Evolutionary conservation across 2,797 vertebrate genomes (phyloP).

Genomic region (Atherinosoma microstoma): DNA sequence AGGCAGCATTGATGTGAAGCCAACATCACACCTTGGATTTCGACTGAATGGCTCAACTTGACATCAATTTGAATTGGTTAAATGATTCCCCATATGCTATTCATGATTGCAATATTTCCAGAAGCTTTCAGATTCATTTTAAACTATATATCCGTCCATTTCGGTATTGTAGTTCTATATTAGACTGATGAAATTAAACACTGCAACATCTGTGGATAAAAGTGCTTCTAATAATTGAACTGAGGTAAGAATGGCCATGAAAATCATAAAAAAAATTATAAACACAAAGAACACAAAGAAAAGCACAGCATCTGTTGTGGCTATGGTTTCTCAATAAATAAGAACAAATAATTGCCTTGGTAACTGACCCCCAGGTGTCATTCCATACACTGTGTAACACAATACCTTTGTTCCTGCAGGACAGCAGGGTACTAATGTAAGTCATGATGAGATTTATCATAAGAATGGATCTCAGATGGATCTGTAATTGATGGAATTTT

Average conservation of each 20-base stretch:
- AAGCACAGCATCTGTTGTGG: constrained; percentile 18
- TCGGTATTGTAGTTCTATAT: background rate
- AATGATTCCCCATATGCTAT: background rate
- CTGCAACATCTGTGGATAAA: background rate
- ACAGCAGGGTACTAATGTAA: background rate
- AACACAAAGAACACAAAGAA: constrained; percentile 4
- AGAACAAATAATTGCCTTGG: constrained; percentile 57
- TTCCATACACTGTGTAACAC: constrained; percentile 32
- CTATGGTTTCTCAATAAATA: constrained; percentile 25
- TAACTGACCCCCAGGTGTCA: constrained; percentile 55
- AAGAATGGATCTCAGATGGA: constrained; percentile 9
- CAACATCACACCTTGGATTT: background rate
- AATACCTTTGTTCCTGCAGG: constrained; percentile 24
- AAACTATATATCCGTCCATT: background rate
- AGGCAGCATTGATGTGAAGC: background rate
- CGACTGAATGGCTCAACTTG: background rate
- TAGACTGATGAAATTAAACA: constrained; percentile 1
- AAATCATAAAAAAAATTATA: background rate
- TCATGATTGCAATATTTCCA: background rate
- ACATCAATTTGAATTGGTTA: background rate
- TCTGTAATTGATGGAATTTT: constrained; percentile 29
- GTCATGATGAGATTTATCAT: constrained; percentile 23
- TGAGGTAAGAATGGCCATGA: background rate
- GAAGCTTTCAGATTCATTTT: background rate
- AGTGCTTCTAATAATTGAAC: background rate